Percentiles rank a stretch among this genome's conserved stretches.
phyloP scores from a whole-genome alignment of 2,797 vertebrate genomes.

The Sardinella longiceps region DNA sequence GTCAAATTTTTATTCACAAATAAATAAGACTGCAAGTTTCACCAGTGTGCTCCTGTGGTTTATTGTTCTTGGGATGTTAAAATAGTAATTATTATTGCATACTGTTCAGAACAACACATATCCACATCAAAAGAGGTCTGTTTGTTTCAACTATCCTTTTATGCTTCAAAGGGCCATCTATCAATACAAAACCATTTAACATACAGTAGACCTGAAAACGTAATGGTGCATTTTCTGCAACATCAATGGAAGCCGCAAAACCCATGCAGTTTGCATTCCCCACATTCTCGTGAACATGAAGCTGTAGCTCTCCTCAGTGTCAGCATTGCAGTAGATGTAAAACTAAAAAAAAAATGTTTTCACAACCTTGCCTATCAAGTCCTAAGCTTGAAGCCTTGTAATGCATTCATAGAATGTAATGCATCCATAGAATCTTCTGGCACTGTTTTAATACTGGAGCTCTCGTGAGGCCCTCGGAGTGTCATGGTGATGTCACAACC shows the following conservation, averaged over 20 bases:
- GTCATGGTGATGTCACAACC: conserved; percentile 18
- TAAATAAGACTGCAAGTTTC: no score
- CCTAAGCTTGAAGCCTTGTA: not conserved
- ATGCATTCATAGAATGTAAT: not conserved
- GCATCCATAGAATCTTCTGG: not conserved
- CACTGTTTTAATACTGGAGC: not conserved
- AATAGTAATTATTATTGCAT: no score
- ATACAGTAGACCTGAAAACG: not conserved
- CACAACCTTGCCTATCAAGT: not conserved
- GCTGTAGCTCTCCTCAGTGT: not conserved
- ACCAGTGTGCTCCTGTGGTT: no score
- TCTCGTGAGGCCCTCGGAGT: not conserved
- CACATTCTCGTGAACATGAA: not conserved
- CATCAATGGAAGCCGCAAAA: not conserved
- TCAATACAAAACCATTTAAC: not conserved
- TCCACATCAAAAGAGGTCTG: no score
- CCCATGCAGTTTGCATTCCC: not conserved
- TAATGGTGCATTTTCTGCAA: not conserved
- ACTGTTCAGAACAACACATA: no score
- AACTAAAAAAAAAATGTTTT: not conserved
- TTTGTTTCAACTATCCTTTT: not conserved
- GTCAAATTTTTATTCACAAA: no score
- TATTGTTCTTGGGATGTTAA: no score
- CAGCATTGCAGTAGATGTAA: not conserved
- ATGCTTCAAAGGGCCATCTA: not conserved